phyloP scores from a whole-genome alignment of 2,888 invertebrate species.

The Tineola bisselliella region DNA sequence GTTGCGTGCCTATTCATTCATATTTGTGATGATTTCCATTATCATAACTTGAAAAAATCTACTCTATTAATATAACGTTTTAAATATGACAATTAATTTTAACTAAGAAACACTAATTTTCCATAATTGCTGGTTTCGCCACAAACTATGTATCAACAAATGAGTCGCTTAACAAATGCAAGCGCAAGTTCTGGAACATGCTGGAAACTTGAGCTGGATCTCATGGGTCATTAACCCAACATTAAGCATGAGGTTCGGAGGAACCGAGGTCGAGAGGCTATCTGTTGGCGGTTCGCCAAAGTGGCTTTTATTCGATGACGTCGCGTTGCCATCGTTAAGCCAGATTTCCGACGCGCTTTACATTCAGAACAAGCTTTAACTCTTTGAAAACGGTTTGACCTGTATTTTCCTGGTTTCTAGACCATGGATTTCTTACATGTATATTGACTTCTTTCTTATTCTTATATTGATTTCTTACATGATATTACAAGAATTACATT shows the following conservation, averaged over 20 bases:
- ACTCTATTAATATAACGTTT: too few species aligned
- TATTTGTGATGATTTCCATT: too few species aligned
- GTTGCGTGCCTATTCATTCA: not conserved
- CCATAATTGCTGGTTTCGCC: not conserved
- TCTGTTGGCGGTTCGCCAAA: constrained; percentile 55
- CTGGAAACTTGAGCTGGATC: constrained; percentile 33
- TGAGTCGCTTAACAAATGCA: constrained; percentile 13
- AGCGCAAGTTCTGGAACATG: constrained; percentile 23
- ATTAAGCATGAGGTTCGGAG: constrained; percentile 29
- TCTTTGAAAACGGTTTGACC: not conserved
- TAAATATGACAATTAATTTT: not conserved
- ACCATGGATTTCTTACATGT: too few species aligned
- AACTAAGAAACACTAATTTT: not conserved
- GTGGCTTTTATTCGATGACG: constrained; percentile 44
- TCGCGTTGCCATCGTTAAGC: constrained; percentile 19
- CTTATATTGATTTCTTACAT: too few species aligned
- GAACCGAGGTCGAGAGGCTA: constrained; percentile 47
- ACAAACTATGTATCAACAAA: not conserved
- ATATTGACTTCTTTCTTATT: too few species aligned
- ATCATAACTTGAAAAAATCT: too few species aligned
- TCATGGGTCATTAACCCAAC: constrained; percentile 46
- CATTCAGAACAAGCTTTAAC: not conserved
- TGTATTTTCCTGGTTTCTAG: not conserved
- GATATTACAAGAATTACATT: too few species aligned
- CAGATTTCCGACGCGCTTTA: constrained; percentile 11